A percentile compares a stretch with the other conserved stretches of the same genome.
phyloP scores from a whole-genome alignment of 1,140 invertebrate genomes.

The Eumeta japonica region DNA sequence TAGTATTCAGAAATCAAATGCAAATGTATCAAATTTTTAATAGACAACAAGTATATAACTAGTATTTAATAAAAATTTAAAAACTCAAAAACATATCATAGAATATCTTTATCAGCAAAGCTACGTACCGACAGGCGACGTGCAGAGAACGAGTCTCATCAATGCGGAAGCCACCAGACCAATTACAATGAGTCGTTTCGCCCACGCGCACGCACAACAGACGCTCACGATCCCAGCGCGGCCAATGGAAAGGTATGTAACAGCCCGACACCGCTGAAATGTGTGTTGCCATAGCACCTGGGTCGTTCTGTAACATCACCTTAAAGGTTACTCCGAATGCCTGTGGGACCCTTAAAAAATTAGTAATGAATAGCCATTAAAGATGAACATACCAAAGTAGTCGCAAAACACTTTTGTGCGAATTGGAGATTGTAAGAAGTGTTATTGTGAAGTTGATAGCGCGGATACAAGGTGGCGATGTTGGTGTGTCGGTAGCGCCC shows the following conservation, averaged over 20 bases:
- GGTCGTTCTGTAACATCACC: slow-evolving; percentile 60
- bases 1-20: too few relatives aligned
- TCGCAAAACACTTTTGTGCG: slow-evolving; percentile 79
- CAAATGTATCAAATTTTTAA: too few relatives aligned
- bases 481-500: slow-evolving; percentile 87
- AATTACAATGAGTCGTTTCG: slow-evolving; percentile 63
- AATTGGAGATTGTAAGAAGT: slow-evolving; percentile 81
- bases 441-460: slow-evolving; percentile 91
- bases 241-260: slow-evolving; percentile 94
- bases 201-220: slow-evolving; percentile 85
- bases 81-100: too few relatives aligned
- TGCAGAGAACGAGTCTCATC: slow-evolving; percentile 86
- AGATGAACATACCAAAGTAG: slow-evolving; percentile 58
- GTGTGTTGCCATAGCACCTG: slow-evolving; percentile 66
- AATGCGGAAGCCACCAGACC: slow-evolving; percentile 94
- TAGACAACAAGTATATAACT: too few relatives aligned
- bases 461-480: slow-evolving; percentile 88
- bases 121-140: slow-evolving; percentile 80
- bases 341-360: too few relatives aligned
- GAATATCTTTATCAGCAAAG: too few relatives aligned
- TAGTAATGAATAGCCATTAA: too few relatives aligned
- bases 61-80: too few relatives aligned
- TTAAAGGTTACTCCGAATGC: too few relatives aligned
- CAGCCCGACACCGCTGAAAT: slow-evolving; percentile 81
- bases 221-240: slow-evolving; percentile 83